These are phyloP conservation scores for Conchocele bisecta DNA, from an alignment of 2,888 invertebrate genomes.

Conservation along the genomic window DNA sequence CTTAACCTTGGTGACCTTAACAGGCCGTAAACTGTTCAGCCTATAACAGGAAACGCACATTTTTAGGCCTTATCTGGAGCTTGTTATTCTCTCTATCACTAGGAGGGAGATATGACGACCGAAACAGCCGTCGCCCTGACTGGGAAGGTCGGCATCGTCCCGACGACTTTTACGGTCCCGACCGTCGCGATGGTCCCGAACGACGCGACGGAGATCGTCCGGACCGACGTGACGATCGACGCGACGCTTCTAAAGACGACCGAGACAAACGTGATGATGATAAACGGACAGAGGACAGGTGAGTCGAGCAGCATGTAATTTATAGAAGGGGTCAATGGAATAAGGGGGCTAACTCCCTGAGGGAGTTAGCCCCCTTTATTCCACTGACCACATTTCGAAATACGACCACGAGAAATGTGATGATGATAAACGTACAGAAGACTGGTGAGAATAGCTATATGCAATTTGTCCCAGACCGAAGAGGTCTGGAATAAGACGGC, in stretches of 20 bases:
- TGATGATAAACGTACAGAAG: constrained; percentile 12
- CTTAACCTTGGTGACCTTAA: too few species aligned
- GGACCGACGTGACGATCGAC: constrained; percentile 36
- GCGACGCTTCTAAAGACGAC: constrained; percentile 20
- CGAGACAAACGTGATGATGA: constrained; percentile 32
- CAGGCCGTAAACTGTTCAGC: too few species aligned
- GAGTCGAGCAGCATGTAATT: too few species aligned
- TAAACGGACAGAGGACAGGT: background rate
- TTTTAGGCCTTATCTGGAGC: too few species aligned
- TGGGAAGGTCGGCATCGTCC: constrained; percentile 56
- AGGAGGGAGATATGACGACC: constrained; percentile 59
- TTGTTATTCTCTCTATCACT: background rate
- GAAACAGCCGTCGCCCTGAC: constrained; percentile 56
- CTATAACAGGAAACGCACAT: too few species aligned
- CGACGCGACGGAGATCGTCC: constrained; percentile 47
- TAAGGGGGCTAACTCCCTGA: too few species aligned
- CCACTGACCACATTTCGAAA: too few species aligned
- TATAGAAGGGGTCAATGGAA: too few species aligned
- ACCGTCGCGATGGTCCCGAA: constrained; percentile 60
- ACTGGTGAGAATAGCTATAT: too few species aligned
- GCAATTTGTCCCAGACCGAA: too few species aligned
- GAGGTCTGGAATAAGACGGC: too few species aligned
- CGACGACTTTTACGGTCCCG: constrained; percentile 57
- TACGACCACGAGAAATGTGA: background rate
- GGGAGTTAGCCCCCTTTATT: too few species aligned